A percentile compares a stretch with the other conserved stretches of the same genome.
These are phyloP conservation scores for Thyatira batis DNA, from an alignment of 2,888 invertebrate genomes.

Conservation along the genomic window DNA sequence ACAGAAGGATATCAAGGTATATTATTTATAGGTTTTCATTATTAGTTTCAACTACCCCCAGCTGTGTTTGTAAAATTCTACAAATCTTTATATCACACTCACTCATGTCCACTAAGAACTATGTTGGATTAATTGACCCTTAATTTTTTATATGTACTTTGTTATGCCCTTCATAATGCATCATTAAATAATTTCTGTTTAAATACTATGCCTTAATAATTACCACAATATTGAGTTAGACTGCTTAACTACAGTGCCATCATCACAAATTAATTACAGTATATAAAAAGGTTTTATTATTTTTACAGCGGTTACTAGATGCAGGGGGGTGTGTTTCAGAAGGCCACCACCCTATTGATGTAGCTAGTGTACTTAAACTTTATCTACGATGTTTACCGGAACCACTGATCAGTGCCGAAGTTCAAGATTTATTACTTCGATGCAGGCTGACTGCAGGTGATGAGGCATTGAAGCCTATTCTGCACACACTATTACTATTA, in stretches of 20 bases:
- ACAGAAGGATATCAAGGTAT: slow-evolving; percentile 91
- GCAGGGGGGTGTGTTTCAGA: slow-evolving; percentile 86
- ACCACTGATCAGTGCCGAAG: slow-evolving; percentile 88
- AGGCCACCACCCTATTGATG: slow-evolving; percentile 90
- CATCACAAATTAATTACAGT: no score
- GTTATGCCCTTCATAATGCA: no score
- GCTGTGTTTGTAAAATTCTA: background rate
- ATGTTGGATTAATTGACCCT: no score
- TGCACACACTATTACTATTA: slow-evolving; percentile 87
- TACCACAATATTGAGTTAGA: no score
- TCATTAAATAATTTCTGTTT: no score
- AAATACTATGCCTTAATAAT: no score
- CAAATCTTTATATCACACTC: background rate
- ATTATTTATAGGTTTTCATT: background rate
- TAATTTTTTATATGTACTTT: no score
- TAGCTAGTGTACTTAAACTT: slow-evolving; percentile 92
- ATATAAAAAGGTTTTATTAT: background rate
- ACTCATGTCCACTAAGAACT: no score
- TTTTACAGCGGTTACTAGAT: slow-evolving; percentile 85
- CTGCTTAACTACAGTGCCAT: no score
- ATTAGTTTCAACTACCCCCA: background rate
- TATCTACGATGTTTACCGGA: slow-evolving; percentile 93
- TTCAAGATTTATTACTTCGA: slow-evolving; percentile 89
- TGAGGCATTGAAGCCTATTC: slow-evolving; percentile 84
- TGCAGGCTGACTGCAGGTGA: slow-evolving; percentile 83